Evolutionary conservation across 1,140 invertebrate genomes (phyloP), one percentile per base, ranked within the genome.

Genomic region (Papilio polyxenes): DNA sequence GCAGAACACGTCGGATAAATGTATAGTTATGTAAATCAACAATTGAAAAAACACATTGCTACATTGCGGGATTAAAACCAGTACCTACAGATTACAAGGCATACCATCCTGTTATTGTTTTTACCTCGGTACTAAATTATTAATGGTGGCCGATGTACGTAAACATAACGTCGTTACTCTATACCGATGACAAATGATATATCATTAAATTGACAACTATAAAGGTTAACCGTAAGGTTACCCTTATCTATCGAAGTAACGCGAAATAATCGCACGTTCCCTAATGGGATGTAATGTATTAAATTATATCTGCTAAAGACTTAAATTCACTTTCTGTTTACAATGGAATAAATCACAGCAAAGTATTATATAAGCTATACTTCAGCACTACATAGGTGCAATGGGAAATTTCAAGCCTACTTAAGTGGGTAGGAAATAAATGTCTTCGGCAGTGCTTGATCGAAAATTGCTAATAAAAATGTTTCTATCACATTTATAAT

Each of bases 131-230:
- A 44, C 40, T 44, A 44, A 44, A 44, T 44, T 44, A 44, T 44
- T 44, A 44, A 2, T 6, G 40, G 40, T 44, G 40, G 40, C 4
- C 40, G 40, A 6, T 44, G 40, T 37, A 15, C 31, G 62, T 69
- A 37, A 69, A 69, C 62, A 31, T 10, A 37, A 69, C 11, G 11
- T 69, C 11, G 65, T 69, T 69, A 69, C 37, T 3, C 65, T 69
- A 31, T 37, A 31, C 56, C 6, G 5, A 69, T 69, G 65, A 69
- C 8, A 37, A 37, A 15, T 69, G 31, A 69, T 69, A 69, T 69
- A 31, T 69, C 65, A 31, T 40, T 69, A 69, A 37, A 69, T 69
- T 37, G 65, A 69, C 65, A 37, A 69, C 23, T 31, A 31, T 69
- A 69, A 69, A 69, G 65, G 65, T 69, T n/a, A 31, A 3, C 65